Evolutionary conservation across 2,797 vertebrate genomes (phyloP).

Genomic region (Scomberomorus guttatus): DNA sequence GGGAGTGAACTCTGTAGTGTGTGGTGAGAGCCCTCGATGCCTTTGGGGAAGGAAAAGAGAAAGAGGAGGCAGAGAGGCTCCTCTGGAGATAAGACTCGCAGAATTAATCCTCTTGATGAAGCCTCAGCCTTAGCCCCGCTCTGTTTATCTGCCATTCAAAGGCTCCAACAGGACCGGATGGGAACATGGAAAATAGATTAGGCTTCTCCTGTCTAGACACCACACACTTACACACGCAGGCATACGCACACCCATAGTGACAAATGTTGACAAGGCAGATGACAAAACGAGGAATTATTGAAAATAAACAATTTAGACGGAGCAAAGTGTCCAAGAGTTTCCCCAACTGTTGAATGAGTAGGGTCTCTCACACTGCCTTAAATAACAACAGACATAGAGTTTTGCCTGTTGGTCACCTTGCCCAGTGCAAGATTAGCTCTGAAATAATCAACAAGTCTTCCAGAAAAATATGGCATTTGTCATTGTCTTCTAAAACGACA

Average conservation of each 20-base stretch:
- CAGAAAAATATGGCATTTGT: background rate
- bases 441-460: background rate
- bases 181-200: conserved; percentile 80
- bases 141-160: conserved; percentile 84
- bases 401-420: accelerated
- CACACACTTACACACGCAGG: conserved; percentile 48
- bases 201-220: conserved; percentile 72
- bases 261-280: conserved; percentile 69
- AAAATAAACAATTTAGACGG: conserved; percentile 52
- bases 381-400: background rate
- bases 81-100: conserved; percentile 79
- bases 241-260: conserved; percentile 37
- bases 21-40: conserved; percentile 59
- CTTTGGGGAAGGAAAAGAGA: conserved; percentile 57
- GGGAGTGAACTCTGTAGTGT: conserved; percentile 63
- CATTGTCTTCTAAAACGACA: background rate
- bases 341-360: background rate
- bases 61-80: conserved; percentile 73
- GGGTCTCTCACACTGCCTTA: background rate
- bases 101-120: conserved; percentile 84
- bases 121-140: conserved; percentile 72
- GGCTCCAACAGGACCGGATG: conserved; percentile 75
- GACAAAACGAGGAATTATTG: conserved; percentile 55
- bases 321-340: conserved; percentile 23
- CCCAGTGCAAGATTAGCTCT: background rate